Evolutionary conservation across 2,797 vertebrate genomes (phyloP), one percentile per base, ranked within the genome.

Genomic region (Characodon lateralis): DNA sequence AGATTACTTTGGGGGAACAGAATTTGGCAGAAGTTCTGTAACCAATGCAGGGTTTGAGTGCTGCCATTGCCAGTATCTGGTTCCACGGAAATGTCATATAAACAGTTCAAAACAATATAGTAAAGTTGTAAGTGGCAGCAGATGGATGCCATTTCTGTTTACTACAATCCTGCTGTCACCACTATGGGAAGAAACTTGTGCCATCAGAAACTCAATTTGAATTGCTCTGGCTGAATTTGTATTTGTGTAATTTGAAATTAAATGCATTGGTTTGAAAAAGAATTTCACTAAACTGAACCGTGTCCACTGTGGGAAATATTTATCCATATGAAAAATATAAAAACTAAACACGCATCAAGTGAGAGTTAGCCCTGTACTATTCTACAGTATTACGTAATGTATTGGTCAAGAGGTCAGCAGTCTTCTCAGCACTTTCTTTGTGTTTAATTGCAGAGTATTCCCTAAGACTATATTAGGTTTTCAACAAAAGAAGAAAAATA

Each of bases 361-460:
- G 41, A 59, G 46, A 10, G 6, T 1, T 0, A 22, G 68, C 4
- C 26, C 8, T 20, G 22, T 46, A 0, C 68, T 72, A 2, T 24
- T 68, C 58, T 4, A 31, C 31, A 43, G 58, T 41, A 50, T 51
- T 56, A 80, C 35, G 26, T 71, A 24, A 56, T 66, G 85, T 80
- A 65, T 86, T 79, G 56, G 84, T 88, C 76, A 82, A 50, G 10
- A 75, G 75, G 79, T 70, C 53, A 70, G 1, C 65, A 41, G 10
- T 75, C 53, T 74, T 76, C 43, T 28, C 41, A 74, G 68, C 71
- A 55, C 5, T 22, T 59, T 65, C 53, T 77, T 50, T 18, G 1
- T 65, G 41, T 77, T 59, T 59, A 59, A 81, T 56, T 41, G 59
- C 9, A 31, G 71, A 22, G 46, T 71, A 1, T 26, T 56, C 51